Base-by-base conservation (phyloP, 2,797 vertebrate species). In the Anabas testudineus region DNA sequence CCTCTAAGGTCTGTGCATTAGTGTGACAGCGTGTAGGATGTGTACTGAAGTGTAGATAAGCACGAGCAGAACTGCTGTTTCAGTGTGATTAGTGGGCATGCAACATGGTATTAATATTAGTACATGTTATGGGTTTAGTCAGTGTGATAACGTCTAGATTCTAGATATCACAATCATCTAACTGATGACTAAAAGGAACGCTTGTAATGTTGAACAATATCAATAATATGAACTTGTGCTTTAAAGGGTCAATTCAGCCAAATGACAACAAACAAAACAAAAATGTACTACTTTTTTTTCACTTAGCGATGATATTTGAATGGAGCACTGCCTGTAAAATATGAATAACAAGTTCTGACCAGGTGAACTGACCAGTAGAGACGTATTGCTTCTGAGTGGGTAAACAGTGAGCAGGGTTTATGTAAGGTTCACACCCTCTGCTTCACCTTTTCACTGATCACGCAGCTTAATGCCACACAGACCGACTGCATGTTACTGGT, bases 401-500 rank as follows among this genome's bases (percentile, higher is more conserved):
- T 0, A 58, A 59, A 39, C 21, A 46, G 41, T 66, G 39, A 19
- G 9, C 7, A 8, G 26, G 6, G 8, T 28, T 56, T 52, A 36
- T 28, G 24, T 19, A 18, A 58, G 59, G 37, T 77, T 63, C 39
- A 55, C 26, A 6, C 46, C 51, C 55, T 73, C 49, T 34, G 8
- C 37, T 71, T 74, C 52, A 67, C 81, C 67, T 74, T n/a, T 24
- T 43, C 30, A 16, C n/a, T 58, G 60, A 70, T 53, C 55, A 48
- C n/a, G 34, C 55, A 56, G 63, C 52, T 45, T 39, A 61, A 74
- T 75, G 55, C 65, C 75, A 81, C 72, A 72, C 76, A 56, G 45
- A 45, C 70, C 41, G 53, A 42, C 74, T 66, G 64, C 49, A 46
- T 52, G 62, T 75, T 79, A 18, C 56, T 30, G 22, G 53, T 58